A percentile compares a stretch with the other conserved stretches of the same genome.
Evolutionary conservation across 2,797 vertebrate genomes (phyloP).

Genomic region (Aeoliscus strigatus): DNA sequence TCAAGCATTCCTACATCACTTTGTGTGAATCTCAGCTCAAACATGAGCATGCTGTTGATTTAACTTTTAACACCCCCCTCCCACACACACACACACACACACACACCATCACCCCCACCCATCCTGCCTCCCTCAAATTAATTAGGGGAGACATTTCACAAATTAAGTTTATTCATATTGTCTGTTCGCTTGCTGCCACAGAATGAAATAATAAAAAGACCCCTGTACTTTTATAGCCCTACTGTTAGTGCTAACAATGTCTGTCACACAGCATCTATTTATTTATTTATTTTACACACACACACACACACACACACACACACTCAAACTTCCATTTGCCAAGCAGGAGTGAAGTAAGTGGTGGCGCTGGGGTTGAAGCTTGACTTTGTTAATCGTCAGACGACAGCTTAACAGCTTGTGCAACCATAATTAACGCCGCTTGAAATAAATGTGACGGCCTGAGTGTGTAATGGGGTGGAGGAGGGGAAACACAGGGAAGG

Average conservation of each 20-base stretch:
- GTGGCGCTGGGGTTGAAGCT: conserved; percentile 56
- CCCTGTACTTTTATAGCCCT: conserved; percentile 55
- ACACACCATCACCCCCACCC: too few relatives aligned
- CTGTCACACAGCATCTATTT: conserved; percentile 63
- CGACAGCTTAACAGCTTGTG: conserved; percentile 76
- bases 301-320: too few relatives aligned
- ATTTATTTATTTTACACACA: conserved; percentile 12
- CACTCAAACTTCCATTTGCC: conserved; percentile 58
- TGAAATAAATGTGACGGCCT: conserved; percentile 66
- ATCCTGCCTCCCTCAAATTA: conserved; percentile 56
- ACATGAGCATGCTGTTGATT: conserved; percentile 50
- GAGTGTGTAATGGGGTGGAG: conserved; percentile 1
- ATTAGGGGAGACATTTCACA: conserved; percentile 72
- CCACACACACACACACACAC: too few relatives aligned
- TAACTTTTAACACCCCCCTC: conserved; percentile 67
- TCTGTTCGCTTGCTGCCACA: conserved; percentile 53
- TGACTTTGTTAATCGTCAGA: conserved; percentile 75
- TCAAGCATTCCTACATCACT: conserved; percentile 37
- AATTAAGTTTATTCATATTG: conserved; percentile 65
- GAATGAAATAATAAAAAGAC: conserved; percentile 49
- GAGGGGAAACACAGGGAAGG: conserved; percentile 1
- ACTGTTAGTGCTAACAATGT: conserved; percentile 64
- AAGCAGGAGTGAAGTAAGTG: conserved; percentile 50
- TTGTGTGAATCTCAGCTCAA: conserved; percentile 50
- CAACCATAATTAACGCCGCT: conserved; percentile 72